Evolutionary conservation across 2,797 vertebrate species (phyloP), one percentile per base, ranked within the genome.

Genomic region (Toxotes lorentzi): DNA sequence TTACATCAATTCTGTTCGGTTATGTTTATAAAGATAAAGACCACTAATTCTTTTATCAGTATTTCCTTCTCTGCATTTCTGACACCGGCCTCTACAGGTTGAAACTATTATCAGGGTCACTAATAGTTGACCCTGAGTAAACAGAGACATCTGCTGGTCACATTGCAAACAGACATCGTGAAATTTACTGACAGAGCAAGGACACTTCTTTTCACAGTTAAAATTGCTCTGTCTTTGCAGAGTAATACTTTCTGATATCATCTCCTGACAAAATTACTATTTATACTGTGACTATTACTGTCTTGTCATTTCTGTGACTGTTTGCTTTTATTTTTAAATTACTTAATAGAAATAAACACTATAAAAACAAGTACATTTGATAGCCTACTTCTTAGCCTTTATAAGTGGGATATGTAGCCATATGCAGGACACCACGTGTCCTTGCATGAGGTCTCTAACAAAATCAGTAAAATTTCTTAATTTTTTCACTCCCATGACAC

Each of bases 61-160:
- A 38, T 24, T 66, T 43, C 4, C 2, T 48, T 30, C 30, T 61
- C 7, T 53, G 5, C 0, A 30, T 27, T 34, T 0, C 34, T 56
- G 4, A 21, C 0, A 11, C 24, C 14, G 13, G 30, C 0, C 6
- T 56, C 11, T 43, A 40, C 0, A 10, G 4, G 8, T n/a, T 50
- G 16, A 43, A 65, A 72, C n/a, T n/a, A n/a, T n/a, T n/a, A n/a
- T n/a, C n/a, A n/a, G n/a, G n/a, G n/a, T n/a, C n/a, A n/a, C n/a
- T n/a, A n/a, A n/a, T n/a, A n/a, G n/a, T n/a, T n/a, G n/a, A n/a
- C n/a, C n/a, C n/a, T 60, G 3, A 27, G 17, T 34, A 6, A 64
- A 73, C 0, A 78, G 76, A 7, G 70, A 59, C 84, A 79, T 61
- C 88, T 89, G 51, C 60, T 85, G 87, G 80, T 40, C 45, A 81